These are phyloP conservation scores for Sarcophaga peregrina DNA, from an alignment of 1,140 invertebrate genomes.

Conservation along the genomic window DNA sequence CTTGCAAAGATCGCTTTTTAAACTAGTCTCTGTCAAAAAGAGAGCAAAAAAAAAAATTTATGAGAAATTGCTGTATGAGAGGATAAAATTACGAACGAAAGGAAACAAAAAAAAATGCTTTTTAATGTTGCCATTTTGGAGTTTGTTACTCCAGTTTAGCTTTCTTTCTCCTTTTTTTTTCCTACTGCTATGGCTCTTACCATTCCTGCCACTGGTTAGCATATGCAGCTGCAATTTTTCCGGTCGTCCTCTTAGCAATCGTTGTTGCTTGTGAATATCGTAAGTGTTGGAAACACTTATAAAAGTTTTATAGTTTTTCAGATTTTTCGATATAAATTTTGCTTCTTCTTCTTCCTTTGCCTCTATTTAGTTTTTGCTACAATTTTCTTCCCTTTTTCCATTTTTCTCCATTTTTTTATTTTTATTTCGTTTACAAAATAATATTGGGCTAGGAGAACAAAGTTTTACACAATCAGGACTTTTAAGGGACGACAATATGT, in stretches of 20 bases:
- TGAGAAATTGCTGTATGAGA: not conserved
- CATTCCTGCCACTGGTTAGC: too few relatives aligned
- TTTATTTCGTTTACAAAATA: slow-evolving; percentile 12
- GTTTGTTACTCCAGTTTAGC: not conserved
- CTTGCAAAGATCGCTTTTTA: slow-evolving; percentile 6
- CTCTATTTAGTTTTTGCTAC: not conserved
- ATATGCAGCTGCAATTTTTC: too few relatives aligned
- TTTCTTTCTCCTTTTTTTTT: too few relatives aligned
- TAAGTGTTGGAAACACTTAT: slow-evolving; percentile 10
- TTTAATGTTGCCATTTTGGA: slow-evolving; percentile 3
- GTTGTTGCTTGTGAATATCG: not conserved
- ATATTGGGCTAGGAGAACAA: not conserved
- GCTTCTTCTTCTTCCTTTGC: not conserved
- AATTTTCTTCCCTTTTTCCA: too few relatives aligned
- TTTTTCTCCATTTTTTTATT: too few relatives aligned
- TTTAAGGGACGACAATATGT: not conserved
- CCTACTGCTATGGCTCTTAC: not conserved
- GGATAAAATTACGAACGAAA: not conserved
- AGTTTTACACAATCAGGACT: not conserved
- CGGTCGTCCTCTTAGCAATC: too few relatives aligned
- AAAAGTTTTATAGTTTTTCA: slow-evolving; percentile 4
- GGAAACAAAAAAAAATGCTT: not conserved
- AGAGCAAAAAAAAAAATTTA: not conserved
- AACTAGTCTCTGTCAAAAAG: not conserved
- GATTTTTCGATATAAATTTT: not conserved